Base-by-base conservation (phyloP, 2,797 vertebrate species). In the Oceanodroma leucorhoa region DNA sequence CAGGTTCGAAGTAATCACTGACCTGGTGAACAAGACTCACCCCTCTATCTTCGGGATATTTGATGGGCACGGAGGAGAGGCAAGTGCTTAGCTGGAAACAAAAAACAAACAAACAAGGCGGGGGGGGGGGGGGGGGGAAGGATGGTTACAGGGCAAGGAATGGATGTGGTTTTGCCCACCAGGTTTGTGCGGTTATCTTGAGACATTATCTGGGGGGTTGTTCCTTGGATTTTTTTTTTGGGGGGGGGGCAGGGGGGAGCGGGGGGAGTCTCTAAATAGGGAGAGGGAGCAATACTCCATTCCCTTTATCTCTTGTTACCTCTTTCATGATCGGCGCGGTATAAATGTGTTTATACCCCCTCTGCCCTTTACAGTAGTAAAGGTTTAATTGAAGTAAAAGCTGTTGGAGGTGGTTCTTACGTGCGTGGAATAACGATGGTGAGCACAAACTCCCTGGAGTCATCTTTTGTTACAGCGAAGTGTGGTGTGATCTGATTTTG, bases 31-130 rank as follows among this genome's bases (percentile, higher is more conserved):
- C 98, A 99, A 99, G 98, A 99, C 98, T 72, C 99, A 99, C 96
- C 99, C 99, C 14, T 99, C 99, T 87, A 99, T 99, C 97, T 99
- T 99, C 95, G 99, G 99, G 88, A 98, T 99, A 96, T 99, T 99
- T 96, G 99, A 99, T 93, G 99, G 99, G 57, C 99, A 99, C 43
- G 99, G 99, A 48, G 99, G 99, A 96, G 99, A 99, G 99, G 99
- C 99, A 98, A 97, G 98, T 96, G 80, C 70, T 89, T 34, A 21
- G n/a, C 69, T 88, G 55, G 58, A 26, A 43, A 40, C 10, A 32
- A 27, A 18, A 40, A 8, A 2, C 24, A 9, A 26, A 45, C 14
- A 9, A 18, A 57, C 9, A 5, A 3, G 0, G 40, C n/a, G 19
- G 1, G 32, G 34, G 1, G 40, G 36, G 19, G 1, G 32, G 34